phyloP scores from a whole-genome alignment of 2,113 vertebrate species.

The Tetrao urogallus region DNA sequence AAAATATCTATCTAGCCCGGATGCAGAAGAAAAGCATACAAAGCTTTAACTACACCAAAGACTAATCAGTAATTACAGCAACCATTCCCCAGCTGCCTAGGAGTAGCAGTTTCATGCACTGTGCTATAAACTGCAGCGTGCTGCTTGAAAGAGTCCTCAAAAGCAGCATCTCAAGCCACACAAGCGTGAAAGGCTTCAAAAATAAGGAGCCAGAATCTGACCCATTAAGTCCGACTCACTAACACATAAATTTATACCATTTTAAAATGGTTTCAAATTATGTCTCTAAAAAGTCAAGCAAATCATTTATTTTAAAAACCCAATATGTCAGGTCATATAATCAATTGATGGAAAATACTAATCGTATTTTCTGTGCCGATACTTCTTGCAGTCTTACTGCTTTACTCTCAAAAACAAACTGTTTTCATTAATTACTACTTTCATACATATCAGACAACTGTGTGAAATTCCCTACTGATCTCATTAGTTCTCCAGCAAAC shows the following conservation, averaged over 20 bases:
- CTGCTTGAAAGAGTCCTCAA: neutral
- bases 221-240: neutral
- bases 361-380: neutral
- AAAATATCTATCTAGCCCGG: neutral
- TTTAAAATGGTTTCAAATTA: neutral
- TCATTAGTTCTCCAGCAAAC: neutral
- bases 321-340: neutral
- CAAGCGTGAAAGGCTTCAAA: neutral
- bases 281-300: neutral
- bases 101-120: neutral
- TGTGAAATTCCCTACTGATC: neutral
- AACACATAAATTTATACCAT: neutral
- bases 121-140: neutral
- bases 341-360: neutral
- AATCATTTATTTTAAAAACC: neutral
- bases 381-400: neutral
- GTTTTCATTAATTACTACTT: neutral
- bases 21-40: neutral
- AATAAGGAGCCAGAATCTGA: neutral
- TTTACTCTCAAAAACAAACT: neutral
- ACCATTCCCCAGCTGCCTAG: neutral
- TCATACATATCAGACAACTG: neutral
- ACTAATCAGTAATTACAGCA: neutral
- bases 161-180: neutral
- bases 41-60: neutral